These are phyloP conservation scores for Perodicticus potto DNA, from an alignment of 2,797 vertebrate species.

Conservation along the genomic window DNA sequence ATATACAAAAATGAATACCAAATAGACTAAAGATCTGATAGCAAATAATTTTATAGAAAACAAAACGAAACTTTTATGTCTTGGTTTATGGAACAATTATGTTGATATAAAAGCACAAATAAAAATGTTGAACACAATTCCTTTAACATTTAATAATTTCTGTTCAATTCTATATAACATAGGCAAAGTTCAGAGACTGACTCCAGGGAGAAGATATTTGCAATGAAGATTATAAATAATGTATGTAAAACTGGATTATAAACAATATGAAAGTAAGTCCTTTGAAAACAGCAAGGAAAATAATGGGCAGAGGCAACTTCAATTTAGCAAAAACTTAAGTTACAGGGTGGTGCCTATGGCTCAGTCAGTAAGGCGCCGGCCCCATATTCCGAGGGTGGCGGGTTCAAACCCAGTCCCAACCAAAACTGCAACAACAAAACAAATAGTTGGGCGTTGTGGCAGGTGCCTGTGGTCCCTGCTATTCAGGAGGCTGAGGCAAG, in stretches of 20 bases:
- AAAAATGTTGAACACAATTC: not conserved
- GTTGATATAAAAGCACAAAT: not conserved
- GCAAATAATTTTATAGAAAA: not conserved
- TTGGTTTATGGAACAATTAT: not conserved
- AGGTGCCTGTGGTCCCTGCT: no score
- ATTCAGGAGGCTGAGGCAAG: no score
- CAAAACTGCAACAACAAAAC: no score
- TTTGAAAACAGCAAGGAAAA: not conserved
- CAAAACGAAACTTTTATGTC: not conserved
- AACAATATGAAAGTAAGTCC: not conserved
- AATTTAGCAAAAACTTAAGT: not conserved
- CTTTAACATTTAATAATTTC: not conserved
- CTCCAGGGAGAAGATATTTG: not conserved
- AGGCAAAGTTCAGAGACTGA: not conserved
- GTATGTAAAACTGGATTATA: not conserved
- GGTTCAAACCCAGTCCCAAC: no score
- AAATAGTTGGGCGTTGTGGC: no score
- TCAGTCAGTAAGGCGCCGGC: no score
- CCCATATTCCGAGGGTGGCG: no score
- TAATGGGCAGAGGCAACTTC: not conserved
- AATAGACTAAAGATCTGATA: not conserved
- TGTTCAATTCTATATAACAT: not conserved
- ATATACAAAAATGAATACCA: slow-evolving; percentile 14
- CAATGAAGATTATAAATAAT: not conserved
- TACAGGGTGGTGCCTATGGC: no score